Base-by-base conservation (phyloP, 2,888 invertebrate genomes). In the Rhyacophila evoluta region DNA sequence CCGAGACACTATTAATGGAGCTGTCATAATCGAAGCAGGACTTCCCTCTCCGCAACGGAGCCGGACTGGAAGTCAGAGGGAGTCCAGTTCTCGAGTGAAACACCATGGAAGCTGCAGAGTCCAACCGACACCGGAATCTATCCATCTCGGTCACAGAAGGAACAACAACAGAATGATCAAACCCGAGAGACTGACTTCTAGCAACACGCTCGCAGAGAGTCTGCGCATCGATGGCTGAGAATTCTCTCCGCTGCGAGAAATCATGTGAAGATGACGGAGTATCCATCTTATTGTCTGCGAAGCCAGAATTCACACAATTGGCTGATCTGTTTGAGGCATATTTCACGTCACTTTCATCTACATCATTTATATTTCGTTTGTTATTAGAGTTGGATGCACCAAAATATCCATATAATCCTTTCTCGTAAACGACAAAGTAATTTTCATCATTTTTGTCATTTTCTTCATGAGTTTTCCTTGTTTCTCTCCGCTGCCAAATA, bases 1-100 rank as follows among this genome's bases (percentile, higher is more conserved):
- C 95, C 76, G 94, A 93, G 29, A 95, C 93, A 5, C 93, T 93
- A 83, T 93, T 94, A 82, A 96, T 92, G 39, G 93, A 92, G 84
- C 94, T 94, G 87, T 97, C 97, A 84, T 94, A 97, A 85, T 95
- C 95, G 86, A 97, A 96, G 84, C 94, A 92, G 75, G 93, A 92
- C 83, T 93, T 94, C 1, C 95, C 94, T 73, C 94, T 90, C 68
- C 95, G 88, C 81, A 95, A 87, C 0, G 97, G 97, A 1, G 96
- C 97, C 0, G 97, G 97, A 86, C 95, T 96, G 38, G 96, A 96
- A 0, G 95, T 95, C 68, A 96, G 87, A 0, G 96, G 96, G 74
- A 96, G 88, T 0, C 96, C 96, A 11, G 95, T 95, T 83, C 93
- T 91, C 29, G 93, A 91, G 86, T 95, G 95, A 86, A 96, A 96